phyloP scores from a whole-genome alignment of 2,888 invertebrate species.

The Hyppa rectilinea region DNA sequence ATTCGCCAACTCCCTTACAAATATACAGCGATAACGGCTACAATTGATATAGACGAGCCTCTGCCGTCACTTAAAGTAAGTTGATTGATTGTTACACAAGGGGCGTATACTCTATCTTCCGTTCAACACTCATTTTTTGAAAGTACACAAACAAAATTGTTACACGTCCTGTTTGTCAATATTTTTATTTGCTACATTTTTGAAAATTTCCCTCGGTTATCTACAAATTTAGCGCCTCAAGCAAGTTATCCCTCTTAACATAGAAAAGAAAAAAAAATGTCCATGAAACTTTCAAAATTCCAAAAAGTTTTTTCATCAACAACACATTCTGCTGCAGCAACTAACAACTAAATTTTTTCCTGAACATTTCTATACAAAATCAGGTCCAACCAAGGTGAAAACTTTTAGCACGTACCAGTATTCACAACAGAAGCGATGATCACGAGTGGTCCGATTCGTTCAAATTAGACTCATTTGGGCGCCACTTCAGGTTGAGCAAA shows the following conservation, averaged over 20 bases:
- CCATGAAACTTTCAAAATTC: not conserved
- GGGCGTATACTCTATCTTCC: conserved; percentile 60
- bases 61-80: conserved; percentile 76
- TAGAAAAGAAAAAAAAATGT: not conserved
- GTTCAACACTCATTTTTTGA: conserved; percentile 43
- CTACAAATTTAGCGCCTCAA: not conserved
- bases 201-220: not conserved
- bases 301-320: conserved; percentile 6
- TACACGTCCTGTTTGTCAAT: not conserved
- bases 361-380: conserved; percentile 50
- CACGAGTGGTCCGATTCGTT: conserved; percentile 72
- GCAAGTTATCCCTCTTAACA: not conserved
- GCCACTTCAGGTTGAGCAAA: conserved; percentile 69
- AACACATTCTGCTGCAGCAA: conserved; percentile 5
- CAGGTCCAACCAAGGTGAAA: conserved; percentile 31
- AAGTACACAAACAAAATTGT: not conserved
- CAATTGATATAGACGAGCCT: conserved; percentile 82
- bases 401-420: conserved; percentile 53
- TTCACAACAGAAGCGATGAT: conserved; percentile 66
- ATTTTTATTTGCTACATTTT: not conserved
- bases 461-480: conserved; percentile 79
- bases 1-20: conserved; percentile 77
- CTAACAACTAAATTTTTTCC: conserved; percentile 23
- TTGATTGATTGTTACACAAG: conserved; percentile 79
- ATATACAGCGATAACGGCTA: conserved; percentile 71